Evolutionary conservation across 2,797 vertebrate species (phyloP), one percentile per base, ranked within the genome.

Genomic region (Gadopsis marmoratus): DNA sequence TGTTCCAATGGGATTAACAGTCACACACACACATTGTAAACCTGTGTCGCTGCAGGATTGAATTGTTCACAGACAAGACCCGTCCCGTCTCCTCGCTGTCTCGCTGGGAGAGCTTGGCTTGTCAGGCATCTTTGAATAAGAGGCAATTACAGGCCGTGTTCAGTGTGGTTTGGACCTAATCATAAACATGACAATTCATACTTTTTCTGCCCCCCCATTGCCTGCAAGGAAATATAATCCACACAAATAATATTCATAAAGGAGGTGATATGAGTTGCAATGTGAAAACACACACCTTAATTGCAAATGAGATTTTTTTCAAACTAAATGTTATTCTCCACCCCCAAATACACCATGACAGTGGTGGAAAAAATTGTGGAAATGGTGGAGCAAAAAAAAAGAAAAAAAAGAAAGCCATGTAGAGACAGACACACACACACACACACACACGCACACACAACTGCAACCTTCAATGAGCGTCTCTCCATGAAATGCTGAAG

Each of bases 1-100:
- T 71, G 70, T 64, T 86, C 69, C 83, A 81, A 64, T n/a, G 76
- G 88, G 91, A 90, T 93, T 90, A 92, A 55, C 81, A 82, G 76
- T 87, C 76, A 70, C 68, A 78, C 87, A 88, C 71, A 91, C 87
- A 88, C 71, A 91, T 71, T 88, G 86, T 86, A 82, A 89, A 89
- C 69, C 61, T 5, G 73, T 53, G 82, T 71, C 19, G n/a, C 47
- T 56, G 63, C 71, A 45, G 71, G 78, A 77, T 74, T 74, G 80
- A 74, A 88, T 83, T 67, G 70, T 88, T 86, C 80, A 74, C 82
- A 76, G 73, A 76, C 73, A 59, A 83, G 63, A 81, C 33, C 41
- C 4, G n/a, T 79, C 69, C 43, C 14, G 45, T 51, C 63, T 33
- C 54, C 53, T 73, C 7, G 2, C 48, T 23, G 55, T 76, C 56